phyloP scores from a whole-genome alignment of 2,113 vertebrate species.

The Porphyrio hochstetteri region DNA sequence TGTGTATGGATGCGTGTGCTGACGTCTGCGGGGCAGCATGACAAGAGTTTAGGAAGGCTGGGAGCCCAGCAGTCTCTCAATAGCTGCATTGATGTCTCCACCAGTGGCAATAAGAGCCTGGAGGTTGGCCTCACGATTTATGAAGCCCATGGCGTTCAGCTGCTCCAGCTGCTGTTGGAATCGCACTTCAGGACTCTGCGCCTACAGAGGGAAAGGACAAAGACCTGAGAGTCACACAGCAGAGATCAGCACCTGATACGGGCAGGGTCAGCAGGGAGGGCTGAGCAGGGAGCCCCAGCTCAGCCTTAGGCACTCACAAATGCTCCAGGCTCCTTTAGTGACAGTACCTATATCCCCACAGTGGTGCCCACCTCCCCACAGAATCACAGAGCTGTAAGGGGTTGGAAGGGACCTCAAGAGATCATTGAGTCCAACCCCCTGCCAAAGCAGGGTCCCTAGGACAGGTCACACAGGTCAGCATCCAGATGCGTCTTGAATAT shows the following conservation, averaged over 20 bases:
- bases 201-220: constrained; percentile 66
- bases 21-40: neutral
- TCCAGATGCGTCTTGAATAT: too few relatives aligned
- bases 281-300: neutral
- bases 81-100: constrained; percentile 84
- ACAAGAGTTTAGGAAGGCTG: constrained; percentile 77
- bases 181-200: constrained; percentile 91
- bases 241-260: accelerated
- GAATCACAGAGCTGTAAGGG: too few relatives aligned
- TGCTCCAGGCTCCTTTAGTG: accelerated
- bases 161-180: constrained; percentile 94
- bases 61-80: constrained; percentile 84
- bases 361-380: too few relatives aligned
- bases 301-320: neutral
- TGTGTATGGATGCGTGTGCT: constrained; percentile 46
- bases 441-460: too few relatives aligned
- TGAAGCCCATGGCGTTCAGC: constrained; percentile 86
- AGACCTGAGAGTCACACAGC: neutral
- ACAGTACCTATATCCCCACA: neutral
- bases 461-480: too few relatives aligned
- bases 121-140: constrained; percentile 83
- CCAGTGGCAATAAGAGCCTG: constrained; percentile 84
- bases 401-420: too few relatives aligned
- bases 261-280: accelerated
- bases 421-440: too few relatives aligned